phyloP scores from a whole-genome alignment of 30 jellyfish, hydroid and myxozoan genomes.

The Aurelia aurita complex sp. Pacific region DNA sequence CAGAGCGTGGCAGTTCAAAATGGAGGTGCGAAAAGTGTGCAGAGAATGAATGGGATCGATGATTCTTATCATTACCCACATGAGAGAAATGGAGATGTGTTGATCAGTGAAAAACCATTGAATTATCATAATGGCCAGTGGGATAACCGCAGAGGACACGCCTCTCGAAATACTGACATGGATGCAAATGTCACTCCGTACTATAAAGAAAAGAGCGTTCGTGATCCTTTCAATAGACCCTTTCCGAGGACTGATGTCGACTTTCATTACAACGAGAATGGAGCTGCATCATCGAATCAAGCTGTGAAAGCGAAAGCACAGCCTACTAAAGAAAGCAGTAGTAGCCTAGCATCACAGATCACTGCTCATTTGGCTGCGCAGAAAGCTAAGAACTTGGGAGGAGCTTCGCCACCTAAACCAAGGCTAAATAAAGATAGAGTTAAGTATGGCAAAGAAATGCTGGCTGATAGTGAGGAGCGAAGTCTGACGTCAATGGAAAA shows the following conservation, averaged over 20 bases:
- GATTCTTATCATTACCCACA: slow-evolving; percentile 2
- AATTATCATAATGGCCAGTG: background rate
- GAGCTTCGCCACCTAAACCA: too few relatives aligned
- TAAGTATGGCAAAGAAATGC: background rate
- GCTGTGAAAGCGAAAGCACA: background rate
- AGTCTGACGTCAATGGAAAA: slow-evolving; percentile 60
- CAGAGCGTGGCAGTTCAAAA: slow-evolving; percentile 3
- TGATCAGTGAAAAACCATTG: background rate
- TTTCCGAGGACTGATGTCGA: slow-evolving; percentile 70
- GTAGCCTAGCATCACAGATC: slow-evolving; percentile 32
- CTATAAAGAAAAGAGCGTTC: slow-evolving; percentile 24
- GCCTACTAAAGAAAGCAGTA: background rate
- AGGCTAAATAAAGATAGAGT: too few relatives aligned
- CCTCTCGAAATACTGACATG: background rate
- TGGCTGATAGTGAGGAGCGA: slow-evolving; percentile 1
- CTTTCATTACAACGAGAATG: background rate
- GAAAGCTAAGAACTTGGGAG: background rate
- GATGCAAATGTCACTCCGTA: background rate
- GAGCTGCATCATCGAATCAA: background rate
- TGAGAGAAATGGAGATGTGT: background rate
- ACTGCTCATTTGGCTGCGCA: slow-evolving; percentile 22
- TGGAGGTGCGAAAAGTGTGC: background rate
- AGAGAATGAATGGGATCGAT: background rate
- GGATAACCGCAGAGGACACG: slow-evolving; percentile 6
- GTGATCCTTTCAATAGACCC: slow-evolving; percentile 46